Evolutionary conservation across 2,797 vertebrate species (phyloP), one percentile per base, ranked within the genome.

Genomic region (Enoplosus armatus): DNA sequence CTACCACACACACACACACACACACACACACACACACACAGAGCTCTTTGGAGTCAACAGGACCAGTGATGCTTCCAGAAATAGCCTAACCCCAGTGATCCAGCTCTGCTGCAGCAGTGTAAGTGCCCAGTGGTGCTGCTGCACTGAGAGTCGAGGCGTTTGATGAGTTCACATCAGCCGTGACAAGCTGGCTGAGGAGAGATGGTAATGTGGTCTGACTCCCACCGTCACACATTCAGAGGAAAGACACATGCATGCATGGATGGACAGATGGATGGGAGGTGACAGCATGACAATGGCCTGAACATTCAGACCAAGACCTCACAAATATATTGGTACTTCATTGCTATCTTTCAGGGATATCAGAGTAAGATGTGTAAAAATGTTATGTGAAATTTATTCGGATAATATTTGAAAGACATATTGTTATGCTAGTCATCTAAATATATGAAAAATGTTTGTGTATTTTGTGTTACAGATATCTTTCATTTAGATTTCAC

Each of bases 21-120:
- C 70, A 50, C 63, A 60, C 56, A n/a, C 41, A 45, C 48, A 33
- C 41, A 56, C 54, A 45, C 59, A 51, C 29, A 61, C 47, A 35
- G 6, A 59, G 10, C 72, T 76, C 78, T 62, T 71, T 60, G 69
- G 83, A 83, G 73, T 67, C 77, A 75, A 16, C 39, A 55, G 71
- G 72, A 80, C 86, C 84, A 66, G 72, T 10, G 79, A 65, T 63
- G 90, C 77, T 88, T 91, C 91, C 90, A 90, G 81, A 93, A 95
- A 95, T 94, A 95, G 89, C 88, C 79, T 72, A 82, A 87, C 85
- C 87, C 76, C 77, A 22, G 71, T 77, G 86, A 85, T 90, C 87
- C 71, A 54, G 79, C 80, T 70, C 89, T 71, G 84, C 83, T 14
- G 68, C 41, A 31, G 81, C 77, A 29, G 68, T 31, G 41, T 55